Conservation (phyloP, 2,888 invertebrate species). For the Bombylius discolor region DNA sequence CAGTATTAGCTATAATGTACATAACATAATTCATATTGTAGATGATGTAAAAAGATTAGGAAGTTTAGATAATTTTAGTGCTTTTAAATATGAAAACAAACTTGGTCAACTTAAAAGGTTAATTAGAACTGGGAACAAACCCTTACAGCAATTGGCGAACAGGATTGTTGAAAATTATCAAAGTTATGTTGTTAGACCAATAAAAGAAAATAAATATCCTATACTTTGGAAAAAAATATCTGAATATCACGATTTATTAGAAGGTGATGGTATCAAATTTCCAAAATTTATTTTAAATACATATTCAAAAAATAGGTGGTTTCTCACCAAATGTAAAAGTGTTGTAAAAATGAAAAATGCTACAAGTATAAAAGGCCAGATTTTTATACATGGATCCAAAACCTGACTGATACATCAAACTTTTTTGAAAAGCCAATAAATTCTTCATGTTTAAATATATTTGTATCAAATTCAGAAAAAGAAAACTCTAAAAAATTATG, state of each 20-base stretch:
- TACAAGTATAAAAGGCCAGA: not conserved
- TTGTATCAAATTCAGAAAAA: conserved; percentile 7
- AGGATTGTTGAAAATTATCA: conserved; percentile 9
- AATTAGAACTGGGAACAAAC: conserved; percentile 13
- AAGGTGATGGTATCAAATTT: conserved; percentile 2
- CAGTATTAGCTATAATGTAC: conserved; percentile 15
- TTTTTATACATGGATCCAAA: not conserved
- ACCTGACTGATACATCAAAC: not conserved
- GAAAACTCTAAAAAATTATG: conserved; percentile 7
- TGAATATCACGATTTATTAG: not conserved
- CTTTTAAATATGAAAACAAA: conserved; percentile 5
- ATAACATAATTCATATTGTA: conserved; percentile 13
- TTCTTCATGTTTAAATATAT: conserved; percentile 12
- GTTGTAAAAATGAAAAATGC: not conserved
- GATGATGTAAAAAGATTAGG: conserved; percentile 13
- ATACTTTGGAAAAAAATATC: not conserved
- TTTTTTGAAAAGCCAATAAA: conserved; percentile 5
- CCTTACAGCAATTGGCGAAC: conserved; percentile 12
- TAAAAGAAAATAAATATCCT: not conserved
- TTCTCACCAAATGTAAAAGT: not conserved
- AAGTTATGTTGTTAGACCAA: not conserved
- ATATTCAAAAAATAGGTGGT: not conserved
- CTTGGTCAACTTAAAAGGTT: not conserved
- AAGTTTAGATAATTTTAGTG: conserved; percentile 7
- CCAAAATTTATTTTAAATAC: not conserved